Evolutionary conservation across 2,113 vertebrate species (phyloP).

Genomic region (Tamias sibiricus): DNA sequence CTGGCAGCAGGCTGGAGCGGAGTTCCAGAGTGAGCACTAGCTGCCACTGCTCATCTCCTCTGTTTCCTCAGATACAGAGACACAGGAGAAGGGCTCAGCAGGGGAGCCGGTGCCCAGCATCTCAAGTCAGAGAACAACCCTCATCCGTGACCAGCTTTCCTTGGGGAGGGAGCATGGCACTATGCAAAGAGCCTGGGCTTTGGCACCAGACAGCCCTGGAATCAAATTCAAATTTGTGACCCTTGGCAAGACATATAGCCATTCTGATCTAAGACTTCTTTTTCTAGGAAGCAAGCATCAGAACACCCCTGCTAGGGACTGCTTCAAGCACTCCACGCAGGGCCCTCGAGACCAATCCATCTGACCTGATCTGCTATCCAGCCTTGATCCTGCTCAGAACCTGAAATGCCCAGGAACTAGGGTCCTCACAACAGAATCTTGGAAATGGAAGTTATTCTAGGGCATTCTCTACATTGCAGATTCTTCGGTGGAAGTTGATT

Average conservation of each 20-base stretch:
- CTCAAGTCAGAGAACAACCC: too few species aligned
- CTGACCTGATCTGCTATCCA: not conserved
- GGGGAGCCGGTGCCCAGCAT: not conserved
- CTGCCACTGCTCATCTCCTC: not conserved
- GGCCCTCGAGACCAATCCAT: not conserved
- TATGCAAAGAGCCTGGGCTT: not conserved
- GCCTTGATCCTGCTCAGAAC: not conserved
- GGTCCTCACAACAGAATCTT: not conserved
- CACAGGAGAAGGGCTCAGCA: not conserved
- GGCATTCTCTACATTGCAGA: not conserved
- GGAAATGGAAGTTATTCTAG: not conserved
- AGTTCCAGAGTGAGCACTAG: not conserved
- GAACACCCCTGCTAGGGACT: not conserved
- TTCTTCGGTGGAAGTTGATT: not conserved
- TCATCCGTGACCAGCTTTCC: not conserved
- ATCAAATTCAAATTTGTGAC: not conserved
- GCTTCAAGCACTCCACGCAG: not conserved
- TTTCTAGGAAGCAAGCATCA: not conserved
- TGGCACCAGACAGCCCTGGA: not conserved
- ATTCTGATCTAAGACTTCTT: not conserved
- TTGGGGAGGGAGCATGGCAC: not conserved
- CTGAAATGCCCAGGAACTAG: not conserved
- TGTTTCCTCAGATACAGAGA: not conserved
- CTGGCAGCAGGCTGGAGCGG: not conserved
- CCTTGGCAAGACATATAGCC: not conserved